Conservation (phyloP, 2,113 vertebrate genomes). For the Grantiella picta region DNA sequence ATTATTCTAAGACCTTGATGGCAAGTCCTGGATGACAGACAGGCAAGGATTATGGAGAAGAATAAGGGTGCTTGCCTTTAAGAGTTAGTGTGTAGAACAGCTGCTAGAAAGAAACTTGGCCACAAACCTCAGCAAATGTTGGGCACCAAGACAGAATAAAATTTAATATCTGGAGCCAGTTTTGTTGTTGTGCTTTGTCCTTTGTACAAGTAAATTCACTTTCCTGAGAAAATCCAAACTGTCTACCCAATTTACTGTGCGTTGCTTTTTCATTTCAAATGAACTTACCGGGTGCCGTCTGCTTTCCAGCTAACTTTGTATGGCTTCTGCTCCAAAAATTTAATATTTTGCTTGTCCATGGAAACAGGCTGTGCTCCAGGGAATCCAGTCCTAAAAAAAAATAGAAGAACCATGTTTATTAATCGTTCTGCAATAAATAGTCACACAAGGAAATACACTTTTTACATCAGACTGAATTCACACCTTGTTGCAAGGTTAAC, state of each 20-base stretch:
- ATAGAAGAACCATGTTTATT: not conserved
- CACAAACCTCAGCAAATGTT: not conserved
- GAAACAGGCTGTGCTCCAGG: slow-evolving; percentile 97
- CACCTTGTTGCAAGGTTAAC: not conserved
- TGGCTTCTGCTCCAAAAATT: slow-evolving; percentile 89
- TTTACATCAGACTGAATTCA: slow-evolving; percentile 11
- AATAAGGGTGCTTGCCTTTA: not conserved
- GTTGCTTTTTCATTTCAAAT: slow-evolving; percentile 18
- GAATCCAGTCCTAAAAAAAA: slow-evolving; percentile 85
- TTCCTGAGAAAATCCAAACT: not conserved
- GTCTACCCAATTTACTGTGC: not conserved
- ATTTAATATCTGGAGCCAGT: not conserved
- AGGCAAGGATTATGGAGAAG: not conserved
- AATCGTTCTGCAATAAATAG: not conserved
- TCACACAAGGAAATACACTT: not conserved
- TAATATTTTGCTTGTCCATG: slow-evolving; percentile 95
- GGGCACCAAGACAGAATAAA: not conserved
- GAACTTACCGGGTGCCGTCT: slow-evolving; percentile 93
- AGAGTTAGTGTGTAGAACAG: not conserved
- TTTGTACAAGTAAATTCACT: slow-evolving; percentile 11
- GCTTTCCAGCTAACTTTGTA: slow-evolving; percentile 99
- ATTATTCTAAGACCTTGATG: not conserved
- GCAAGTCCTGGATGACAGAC: not conserved
- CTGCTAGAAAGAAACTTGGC: not conserved
- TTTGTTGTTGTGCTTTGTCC: not conserved